These are phyloP conservation scores for Erethizon dorsatum DNA, from an alignment of 2,797 vertebrate species.

Conservation along the genomic window DNA sequence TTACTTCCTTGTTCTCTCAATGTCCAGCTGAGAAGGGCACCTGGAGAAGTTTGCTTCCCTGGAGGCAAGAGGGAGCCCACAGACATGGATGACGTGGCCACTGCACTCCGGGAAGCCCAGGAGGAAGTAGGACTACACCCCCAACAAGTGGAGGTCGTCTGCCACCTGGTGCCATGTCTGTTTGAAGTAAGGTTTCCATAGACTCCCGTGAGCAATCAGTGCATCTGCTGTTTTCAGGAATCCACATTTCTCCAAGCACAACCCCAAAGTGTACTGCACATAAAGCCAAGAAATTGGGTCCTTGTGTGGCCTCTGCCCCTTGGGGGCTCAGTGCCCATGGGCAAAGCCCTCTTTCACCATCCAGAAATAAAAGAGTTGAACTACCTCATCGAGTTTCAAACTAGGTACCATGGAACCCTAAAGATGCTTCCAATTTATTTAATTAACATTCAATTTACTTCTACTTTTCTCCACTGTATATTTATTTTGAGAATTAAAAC, in stretches of 20 bases:
- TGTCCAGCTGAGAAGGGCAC: constrained; percentile 92
- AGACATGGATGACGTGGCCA: constrained; percentile 93
- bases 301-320: neutral
- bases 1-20: constrained; percentile 43
- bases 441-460: neutral
- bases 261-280: too few species aligned
- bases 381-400: neutral
- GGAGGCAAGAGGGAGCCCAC: constrained; percentile 94
- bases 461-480: neutral
- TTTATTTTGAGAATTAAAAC: constrained; percentile 9
- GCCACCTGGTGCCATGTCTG: constrained; percentile 91
- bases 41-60: constrained; percentile 97
- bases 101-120: constrained; percentile 95
- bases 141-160: constrained; percentile 93
- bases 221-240: neutral
- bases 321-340: neutral
- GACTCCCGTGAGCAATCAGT: fast-evolving
- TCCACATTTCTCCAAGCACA: neutral
- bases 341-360: neutral
- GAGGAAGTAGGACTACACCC: constrained; percentile 95
- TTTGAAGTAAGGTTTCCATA: constrained; percentile 89
- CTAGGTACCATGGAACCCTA: neutral
- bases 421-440: neutral
- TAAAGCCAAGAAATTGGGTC: neutral
- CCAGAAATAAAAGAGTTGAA: neutral